Base-by-base conservation (phyloP, 2,113 vertebrate genomes). In the Scatophagus argus region DNA sequence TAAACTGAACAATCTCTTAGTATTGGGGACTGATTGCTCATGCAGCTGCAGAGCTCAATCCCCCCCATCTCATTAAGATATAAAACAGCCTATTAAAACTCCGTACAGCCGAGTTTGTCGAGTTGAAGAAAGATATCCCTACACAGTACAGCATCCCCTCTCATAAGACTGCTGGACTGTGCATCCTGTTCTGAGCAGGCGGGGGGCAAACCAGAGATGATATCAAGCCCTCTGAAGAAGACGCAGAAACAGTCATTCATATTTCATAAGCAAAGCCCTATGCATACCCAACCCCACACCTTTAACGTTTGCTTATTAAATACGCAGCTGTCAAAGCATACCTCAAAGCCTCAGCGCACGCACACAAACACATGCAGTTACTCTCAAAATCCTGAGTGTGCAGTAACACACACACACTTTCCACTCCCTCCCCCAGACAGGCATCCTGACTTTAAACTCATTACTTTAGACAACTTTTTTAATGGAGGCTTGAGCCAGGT, bases 191-290 rank as follows among this genome's bases (percentile, higher is more conserved):
- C 65, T 51, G 51, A 74, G 60, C 41, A 29, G 72, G 51, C 66
- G 7, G n/a, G 66, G 74, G 83, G 64, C 82, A 87, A 90, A 90
- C 86, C 67, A 77, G 82, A 90, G 82, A 84, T 13, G 79, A 75
- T 88, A 87, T 74, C 83, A 88, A 88, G 62, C 69, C 63, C 23
- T 75, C 86, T 79, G 85, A 85, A 85, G 85, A 89, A 85, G 88
- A 92, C 82, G 86, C 87, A 92, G 91, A 93, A 93, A 83, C 76
- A 91, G 72, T 91, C 89, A 94, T 94, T 94, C 87, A 93, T 93
- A 92, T 93, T 93, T 94, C 91, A 93, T 93, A 89, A 91, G 88
- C 47, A 14, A 64, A 85, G 82, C 76, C 81, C 62, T 61, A 31
- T 65, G 74, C 83, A 83, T 32, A 44, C 2, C 68, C 77, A 52